Evolutionary conservation across 2,888 invertebrate genomes (phyloP).

Genomic region (Anticlea derivata): DNA sequence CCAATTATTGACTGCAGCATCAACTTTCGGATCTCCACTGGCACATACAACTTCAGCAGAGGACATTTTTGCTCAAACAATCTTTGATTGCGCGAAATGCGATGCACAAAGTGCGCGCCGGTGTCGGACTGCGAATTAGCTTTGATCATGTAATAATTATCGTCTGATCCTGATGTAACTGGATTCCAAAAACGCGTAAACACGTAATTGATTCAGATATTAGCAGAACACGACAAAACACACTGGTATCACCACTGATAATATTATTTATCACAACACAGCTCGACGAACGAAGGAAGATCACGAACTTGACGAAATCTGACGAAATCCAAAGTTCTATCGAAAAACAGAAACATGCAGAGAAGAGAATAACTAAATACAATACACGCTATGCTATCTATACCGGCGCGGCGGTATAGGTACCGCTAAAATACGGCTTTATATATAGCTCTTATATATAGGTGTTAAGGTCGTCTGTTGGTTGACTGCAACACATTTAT

Average conservation of each 20-base stretch:
- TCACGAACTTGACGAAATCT: no score
- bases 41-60: slow-evolving; percentile 45
- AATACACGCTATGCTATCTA: no score
- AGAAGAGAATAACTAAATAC: no score
- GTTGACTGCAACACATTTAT: no score
- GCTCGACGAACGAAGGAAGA: no score
- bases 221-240: background rate
- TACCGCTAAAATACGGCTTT: no score
- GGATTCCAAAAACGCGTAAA: background rate
- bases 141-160: background rate
- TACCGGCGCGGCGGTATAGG: no score
- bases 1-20: slow-evolving; percentile 89
- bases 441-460: background rate
- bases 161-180: background rate
- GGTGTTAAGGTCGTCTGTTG: background rate
- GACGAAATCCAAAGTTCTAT: no score
- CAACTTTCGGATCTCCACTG: slow-evolving; percentile 83
- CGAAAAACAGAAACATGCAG: no score
- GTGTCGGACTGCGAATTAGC: slow-evolving; percentile 4
- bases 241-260: background rate
- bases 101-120: slow-evolving; percentile 10
- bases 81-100: background rate
- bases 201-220: background rate
- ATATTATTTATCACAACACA: no score
- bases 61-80: slow-evolving; percentile 11